A percentile compares a stretch with the other conserved stretches of the same genome.
Evolutionary conservation across 2,797 vertebrate species (phyloP).

Genomic region (Trematomus bernacchii): DNA sequence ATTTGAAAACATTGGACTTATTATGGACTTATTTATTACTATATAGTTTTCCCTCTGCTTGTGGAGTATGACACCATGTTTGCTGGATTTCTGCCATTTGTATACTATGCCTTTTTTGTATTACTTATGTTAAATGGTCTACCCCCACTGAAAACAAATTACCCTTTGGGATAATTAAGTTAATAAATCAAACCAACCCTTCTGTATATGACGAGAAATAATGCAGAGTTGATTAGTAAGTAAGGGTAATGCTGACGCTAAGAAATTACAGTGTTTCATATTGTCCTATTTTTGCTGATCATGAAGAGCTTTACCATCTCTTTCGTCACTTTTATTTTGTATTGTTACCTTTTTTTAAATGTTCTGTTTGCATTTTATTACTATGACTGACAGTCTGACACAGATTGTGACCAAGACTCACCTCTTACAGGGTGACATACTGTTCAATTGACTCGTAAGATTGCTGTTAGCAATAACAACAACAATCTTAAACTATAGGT

Average conservation of each 20-base stretch:
- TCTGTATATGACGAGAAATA: not conserved
- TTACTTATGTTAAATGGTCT: not conserved
- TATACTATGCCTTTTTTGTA: not conserved
- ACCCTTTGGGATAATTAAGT: not conserved
- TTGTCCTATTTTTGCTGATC: not conserved
- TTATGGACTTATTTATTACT: not conserved
- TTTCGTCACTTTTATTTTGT: not conserved
- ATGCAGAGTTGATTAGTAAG: too few species aligned
- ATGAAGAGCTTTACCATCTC: not conserved
- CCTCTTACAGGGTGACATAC: not conserved
- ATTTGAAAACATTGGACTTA: not conserved
- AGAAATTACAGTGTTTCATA: not conserved
- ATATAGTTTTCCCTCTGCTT: not conserved
- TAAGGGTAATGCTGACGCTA: not conserved
- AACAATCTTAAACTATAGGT: not conserved
- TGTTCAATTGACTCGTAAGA: not conserved
- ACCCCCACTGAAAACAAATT: constrained; percentile 6
- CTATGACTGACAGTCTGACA: not conserved
- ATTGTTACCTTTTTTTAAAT: not conserved
- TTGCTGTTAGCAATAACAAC: not conserved
- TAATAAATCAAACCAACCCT: constrained; percentile 18
- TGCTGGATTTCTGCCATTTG: not conserved
- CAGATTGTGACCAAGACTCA: not conserved
- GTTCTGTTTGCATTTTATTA: not conserved
- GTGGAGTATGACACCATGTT: not conserved